Conservation (phyloP, 2,113 vertebrate genomes). For the Pongo pygmaeus region DNA sequence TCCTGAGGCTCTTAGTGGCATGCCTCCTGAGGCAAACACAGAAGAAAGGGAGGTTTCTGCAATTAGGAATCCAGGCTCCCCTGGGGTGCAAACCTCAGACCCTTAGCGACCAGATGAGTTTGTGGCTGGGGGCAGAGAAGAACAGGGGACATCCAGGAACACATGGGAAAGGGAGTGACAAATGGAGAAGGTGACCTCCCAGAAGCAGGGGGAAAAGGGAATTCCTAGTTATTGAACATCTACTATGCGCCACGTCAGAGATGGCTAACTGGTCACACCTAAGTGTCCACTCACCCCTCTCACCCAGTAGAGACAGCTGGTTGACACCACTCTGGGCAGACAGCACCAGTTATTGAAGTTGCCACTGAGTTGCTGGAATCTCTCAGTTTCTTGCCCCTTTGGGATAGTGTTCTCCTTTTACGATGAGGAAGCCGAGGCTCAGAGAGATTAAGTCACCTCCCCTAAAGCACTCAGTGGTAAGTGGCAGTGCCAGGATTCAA, state of each 20-base stretch:
- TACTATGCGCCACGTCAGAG: background rate
- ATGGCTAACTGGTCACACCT: background rate
- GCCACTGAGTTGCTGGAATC: background rate
- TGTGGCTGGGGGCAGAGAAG: background rate
- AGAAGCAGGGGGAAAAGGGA: background rate
- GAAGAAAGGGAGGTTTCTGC: background rate
- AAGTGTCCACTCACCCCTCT: background rate
- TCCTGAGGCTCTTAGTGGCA: background rate
- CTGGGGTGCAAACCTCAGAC: background rate
- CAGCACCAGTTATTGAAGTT: background rate
- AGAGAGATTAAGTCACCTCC: background rate
- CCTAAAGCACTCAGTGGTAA: background rate
- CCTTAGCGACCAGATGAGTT: background rate
- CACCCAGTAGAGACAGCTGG: background rate
- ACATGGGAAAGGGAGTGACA: background rate
- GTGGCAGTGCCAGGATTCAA: background rate
- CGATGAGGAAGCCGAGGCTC: background rate
- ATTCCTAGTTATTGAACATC: background rate
- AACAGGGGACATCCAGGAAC: background rate
- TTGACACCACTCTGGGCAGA: background rate
- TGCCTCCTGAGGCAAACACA: background rate
- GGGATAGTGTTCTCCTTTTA: background rate
- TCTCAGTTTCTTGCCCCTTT: background rate
- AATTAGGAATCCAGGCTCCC: background rate
- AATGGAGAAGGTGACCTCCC: background rate